These are phyloP conservation scores for Otolemur garnettii DNA, from an alignment of 2,113 vertebrate species.

Conservation along the genomic window DNA sequence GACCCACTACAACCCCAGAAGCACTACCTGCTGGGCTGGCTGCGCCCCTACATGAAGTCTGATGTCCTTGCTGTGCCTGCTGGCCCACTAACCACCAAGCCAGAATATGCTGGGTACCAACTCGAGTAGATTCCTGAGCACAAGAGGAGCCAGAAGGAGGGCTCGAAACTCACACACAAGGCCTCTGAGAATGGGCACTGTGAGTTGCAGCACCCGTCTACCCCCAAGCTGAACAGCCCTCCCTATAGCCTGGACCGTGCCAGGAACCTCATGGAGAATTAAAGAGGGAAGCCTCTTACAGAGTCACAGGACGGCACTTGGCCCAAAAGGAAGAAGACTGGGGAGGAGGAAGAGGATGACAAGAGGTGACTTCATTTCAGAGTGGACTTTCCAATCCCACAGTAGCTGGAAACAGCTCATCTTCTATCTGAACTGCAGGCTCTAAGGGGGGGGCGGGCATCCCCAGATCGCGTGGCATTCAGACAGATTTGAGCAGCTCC, in stretches of 20 bases:
- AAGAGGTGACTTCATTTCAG: conserved; percentile 71
- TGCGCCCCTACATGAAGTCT: conserved; percentile 97
- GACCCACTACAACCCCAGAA: conserved; percentile 97
- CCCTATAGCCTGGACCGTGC: neutral
- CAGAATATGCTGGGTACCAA: conserved; percentile 93
- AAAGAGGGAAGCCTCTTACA: neutral
- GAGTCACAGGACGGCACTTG: neutral
- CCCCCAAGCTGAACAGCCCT: conserved; percentile 80
- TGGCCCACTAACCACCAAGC: conserved; percentile 91
- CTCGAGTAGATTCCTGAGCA: conserved; percentile 96
- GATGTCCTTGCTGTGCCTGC: conserved; percentile 93
- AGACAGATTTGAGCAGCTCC: neutral
- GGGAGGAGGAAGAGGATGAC: neutral
- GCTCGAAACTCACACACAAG: neutral
- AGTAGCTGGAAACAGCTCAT: neutral
- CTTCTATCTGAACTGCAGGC: neutral
- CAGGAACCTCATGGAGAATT: conserved; percentile 85
- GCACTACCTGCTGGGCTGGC: conserved; percentile 98
- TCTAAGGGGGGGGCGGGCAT: neutral
- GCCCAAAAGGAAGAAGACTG: neutral
- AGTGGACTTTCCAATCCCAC: neutral
- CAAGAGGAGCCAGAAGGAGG: conserved; percentile 88
- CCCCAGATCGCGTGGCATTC: neutral
- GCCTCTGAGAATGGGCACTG: conserved; percentile 89
- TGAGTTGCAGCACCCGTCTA: conserved; percentile 97